A percentile compares a stretch with the other conserved stretches of the same genome.
Conservation (phyloP, 2,113 vertebrate genomes). For the Dinomys branickii region DNA sequence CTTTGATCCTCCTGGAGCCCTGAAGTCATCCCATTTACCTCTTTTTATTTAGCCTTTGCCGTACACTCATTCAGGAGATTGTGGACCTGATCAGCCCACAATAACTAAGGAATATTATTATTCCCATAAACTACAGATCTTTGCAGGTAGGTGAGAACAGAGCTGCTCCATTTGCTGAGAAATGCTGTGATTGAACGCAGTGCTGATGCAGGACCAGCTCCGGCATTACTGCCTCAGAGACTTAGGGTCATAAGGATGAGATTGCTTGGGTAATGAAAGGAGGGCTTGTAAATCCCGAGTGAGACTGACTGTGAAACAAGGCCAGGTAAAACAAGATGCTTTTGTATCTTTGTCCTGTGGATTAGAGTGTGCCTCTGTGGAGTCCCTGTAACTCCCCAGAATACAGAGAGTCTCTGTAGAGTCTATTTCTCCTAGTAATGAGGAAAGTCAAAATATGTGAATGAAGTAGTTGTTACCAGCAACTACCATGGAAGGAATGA, state of each 20-base stretch:
- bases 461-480: not conserved
- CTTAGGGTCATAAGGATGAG: not conserved
- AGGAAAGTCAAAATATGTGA: constrained; percentile 5
- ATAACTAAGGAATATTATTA: no score
- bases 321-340: not conserved
- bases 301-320: not conserved
- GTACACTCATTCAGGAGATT: no score
- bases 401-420: not conserved
- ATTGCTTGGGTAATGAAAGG: not conserved
- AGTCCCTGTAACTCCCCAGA: not conserved
- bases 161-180: not conserved
- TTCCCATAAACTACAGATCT: no score
- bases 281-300: not conserved
- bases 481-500: not conserved
- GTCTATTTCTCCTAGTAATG: constrained; percentile 12
- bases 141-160: not conserved
- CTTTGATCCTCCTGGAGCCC: no score
- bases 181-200: not conserved
- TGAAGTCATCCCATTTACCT: no score
- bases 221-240: not conserved
- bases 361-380: not conserved
- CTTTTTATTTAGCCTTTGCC: no score
- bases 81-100: no score
- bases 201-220: not conserved
- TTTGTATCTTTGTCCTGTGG: not conserved